A percentile compares a stretch with the other conserved stretches of the same genome.
Evolutionary conservation across 1,140 invertebrate genomes (phyloP).

Genomic region (Sesamia nonagrioides): DNA sequence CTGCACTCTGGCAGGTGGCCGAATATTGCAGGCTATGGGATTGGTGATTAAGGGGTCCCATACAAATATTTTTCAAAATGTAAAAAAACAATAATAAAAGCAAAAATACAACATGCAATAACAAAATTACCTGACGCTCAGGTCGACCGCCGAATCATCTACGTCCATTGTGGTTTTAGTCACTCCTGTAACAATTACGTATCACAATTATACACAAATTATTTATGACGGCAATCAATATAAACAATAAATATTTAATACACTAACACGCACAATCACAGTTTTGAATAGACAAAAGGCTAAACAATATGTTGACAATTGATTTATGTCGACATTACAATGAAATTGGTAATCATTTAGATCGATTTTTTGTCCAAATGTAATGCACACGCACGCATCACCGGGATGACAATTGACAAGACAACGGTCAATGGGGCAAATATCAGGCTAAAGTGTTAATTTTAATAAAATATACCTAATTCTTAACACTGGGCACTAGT

Average conservation of each 20-base stretch:
- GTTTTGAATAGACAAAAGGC: neutral
- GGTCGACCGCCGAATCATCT: conserved; percentile 91
- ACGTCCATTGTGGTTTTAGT: conserved; percentile 88
- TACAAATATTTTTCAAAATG: conserved; percentile 30
- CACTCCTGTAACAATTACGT: conserved; percentile 65
- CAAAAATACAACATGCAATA: conserved; percentile 43
- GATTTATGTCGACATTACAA: conserved; percentile 45
- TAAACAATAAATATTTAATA: conserved; percentile 51
- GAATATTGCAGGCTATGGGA: too few species aligned
- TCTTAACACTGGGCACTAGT: conserved; percentile 2
- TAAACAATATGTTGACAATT: conserved; percentile 7
- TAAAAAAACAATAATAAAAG: too few species aligned
- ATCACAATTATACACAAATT: conserved; percentile 66
- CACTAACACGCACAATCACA: conserved; percentile 10
- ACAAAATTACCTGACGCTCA: conserved; percentile 91
- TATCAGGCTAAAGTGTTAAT: neutral
- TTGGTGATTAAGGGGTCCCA: too few species aligned
- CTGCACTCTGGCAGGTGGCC: too few species aligned
- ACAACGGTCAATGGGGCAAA: conserved; percentile 47
- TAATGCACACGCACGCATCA: conserved; percentile 60
- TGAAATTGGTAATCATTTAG: conserved; percentile 46
- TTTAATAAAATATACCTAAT: conserved; percentile 26
- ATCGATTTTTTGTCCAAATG: conserved; percentile 50
- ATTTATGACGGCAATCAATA: conserved; percentile 64
- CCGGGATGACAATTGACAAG: conserved; percentile 58